Evolutionary conservation across 2,797 vertebrate species (phyloP), one percentile per base, ranked within the genome.

Genomic region (Urocyon cinereoargenteus): DNA sequence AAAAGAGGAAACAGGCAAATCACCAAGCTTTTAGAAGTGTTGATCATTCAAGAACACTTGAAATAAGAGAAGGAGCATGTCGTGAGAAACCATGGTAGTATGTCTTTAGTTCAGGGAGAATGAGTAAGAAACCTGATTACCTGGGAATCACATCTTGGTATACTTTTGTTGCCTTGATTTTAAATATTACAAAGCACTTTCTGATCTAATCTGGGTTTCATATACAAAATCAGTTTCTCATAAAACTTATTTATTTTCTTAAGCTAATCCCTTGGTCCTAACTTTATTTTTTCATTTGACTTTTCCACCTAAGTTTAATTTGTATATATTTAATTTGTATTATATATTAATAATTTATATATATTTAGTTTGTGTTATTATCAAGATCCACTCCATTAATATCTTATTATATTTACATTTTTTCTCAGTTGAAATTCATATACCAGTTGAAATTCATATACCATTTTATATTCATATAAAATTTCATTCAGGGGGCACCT

Each of bases 101-200:
- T 88, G 36, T 36, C 28, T 88, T 73, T 31, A 66, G 36, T 85
- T 91, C 36, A 85, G 22, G 34, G 24, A 61, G 49, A 86, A 64
- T 72, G 22, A 84, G 14, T 79, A 83, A 93, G n/a, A 88, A 86
- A 53, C 3, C 28, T 24, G 24, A 82, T 77, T 55, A 83, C 26
- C 15, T 62, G 22, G 28, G 21, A 75, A 81, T 53, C 78, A 66
- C 24, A 70, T 40, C 31, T 70, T 68, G 19, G 40, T 77, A 57
- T 92, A 34, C 34, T 6, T 94, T 70, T 24, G 28, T 83, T 73
- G 1, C 73, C 49, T 93, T 87, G 21, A 91, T 91, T 79, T n/a
- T 78, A 95, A 91, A 73, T 91, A 84, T 73, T 87, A 28, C 64
- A 73, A 78, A 93, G 62, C 55, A 61, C 4, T 70, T 90, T 87